These are phyloP conservation scores for Erebia aethiops DNA, from an alignment of 2,888 invertebrate species.

Conservation along the genomic window DNA sequence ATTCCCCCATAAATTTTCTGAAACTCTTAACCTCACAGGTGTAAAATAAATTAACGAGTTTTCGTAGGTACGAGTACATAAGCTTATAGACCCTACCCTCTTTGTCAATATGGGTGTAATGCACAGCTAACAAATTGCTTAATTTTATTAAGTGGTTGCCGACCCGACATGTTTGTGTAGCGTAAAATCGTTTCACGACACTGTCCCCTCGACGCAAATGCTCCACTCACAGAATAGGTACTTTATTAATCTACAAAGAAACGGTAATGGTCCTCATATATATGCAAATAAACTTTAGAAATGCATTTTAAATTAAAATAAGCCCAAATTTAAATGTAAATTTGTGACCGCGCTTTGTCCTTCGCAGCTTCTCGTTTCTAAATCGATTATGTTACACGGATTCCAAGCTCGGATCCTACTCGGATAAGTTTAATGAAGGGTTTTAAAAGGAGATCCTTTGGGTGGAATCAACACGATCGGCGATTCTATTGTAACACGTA, in stretches of 20 bases:
- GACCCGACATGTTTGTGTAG: constrained; percentile 59
- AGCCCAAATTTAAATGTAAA: constrained; percentile 81
- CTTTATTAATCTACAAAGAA: constrained; percentile 72
- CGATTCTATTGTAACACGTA: constrained; percentile 53
- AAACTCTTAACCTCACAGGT: constrained; percentile 14
- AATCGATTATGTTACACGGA: constrained; percentile 79
- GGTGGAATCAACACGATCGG: constrained; percentile 62
- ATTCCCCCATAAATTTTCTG: background rate
- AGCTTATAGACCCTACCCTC: constrained; percentile 46
- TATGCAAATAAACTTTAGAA: constrained; percentile 78
- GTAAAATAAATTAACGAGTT: constrained; percentile 30
- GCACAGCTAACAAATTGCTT: constrained; percentile 75
- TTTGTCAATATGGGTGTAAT: constrained; percentile 66
- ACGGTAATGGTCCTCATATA: constrained; percentile 74
- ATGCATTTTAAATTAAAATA: constrained; percentile 81
- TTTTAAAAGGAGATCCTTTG: constrained; percentile 67
- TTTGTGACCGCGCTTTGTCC: constrained; percentile 78
- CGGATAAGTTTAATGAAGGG: constrained; percentile 77
- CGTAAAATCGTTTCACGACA: constrained; percentile 49
- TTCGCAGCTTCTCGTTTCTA: constrained; percentile 73
- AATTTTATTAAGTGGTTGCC: constrained; percentile 79
- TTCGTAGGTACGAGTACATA: constrained; percentile 45
- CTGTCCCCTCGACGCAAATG: constrained; percentile 45
- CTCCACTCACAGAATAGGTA: constrained; percentile 55
- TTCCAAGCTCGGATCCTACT: constrained; percentile 68